Conservation (phyloP, 2,113 vertebrate genomes). For the Paradoxurus hermaphroditus region DNA sequence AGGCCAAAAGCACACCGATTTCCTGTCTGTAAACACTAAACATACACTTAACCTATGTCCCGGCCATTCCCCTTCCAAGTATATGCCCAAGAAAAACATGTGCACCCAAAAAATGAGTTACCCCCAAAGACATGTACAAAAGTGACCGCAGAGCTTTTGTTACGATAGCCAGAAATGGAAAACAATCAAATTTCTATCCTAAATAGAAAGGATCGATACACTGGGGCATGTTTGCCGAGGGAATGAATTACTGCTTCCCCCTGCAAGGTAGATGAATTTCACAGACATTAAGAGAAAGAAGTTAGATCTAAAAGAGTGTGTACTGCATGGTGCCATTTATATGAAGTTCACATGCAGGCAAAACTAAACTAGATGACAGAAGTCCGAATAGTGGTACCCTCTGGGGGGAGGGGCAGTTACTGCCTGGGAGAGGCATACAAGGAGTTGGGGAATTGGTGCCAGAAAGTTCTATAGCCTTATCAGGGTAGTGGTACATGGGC, state of each 20-base stretch:
- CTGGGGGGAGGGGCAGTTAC: not conserved
- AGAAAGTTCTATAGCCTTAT: not conserved
- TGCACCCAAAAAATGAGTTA: not conserved
- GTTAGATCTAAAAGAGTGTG: not conserved
- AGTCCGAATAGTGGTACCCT: not conserved
- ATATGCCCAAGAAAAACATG: not conserved
- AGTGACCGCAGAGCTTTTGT: not conserved
- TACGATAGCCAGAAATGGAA: not conserved
- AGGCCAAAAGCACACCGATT: not conserved
- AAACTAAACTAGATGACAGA: not conserved
- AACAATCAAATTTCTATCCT: not conserved
- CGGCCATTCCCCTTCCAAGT: not conserved
- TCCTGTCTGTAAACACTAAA: not conserved
- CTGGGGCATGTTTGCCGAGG: not conserved
- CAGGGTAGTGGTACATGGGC: not conserved
- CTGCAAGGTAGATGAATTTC: not conserved
- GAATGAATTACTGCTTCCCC: not conserved
- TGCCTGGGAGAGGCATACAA: not conserved
- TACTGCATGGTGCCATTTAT: not conserved
- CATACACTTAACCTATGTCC: not conserved
- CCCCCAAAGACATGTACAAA: not conserved
- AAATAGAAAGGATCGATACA: not conserved
- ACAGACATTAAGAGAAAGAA: not conserved
- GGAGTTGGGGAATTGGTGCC: not conserved
- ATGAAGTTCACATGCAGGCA: not conserved